Percentiles rank a stretch among this genome's conserved stretches.
Evolutionary conservation across 2,888 invertebrate genomes (phyloP).

Genomic region (Amphimallon solstitiale): DNA sequence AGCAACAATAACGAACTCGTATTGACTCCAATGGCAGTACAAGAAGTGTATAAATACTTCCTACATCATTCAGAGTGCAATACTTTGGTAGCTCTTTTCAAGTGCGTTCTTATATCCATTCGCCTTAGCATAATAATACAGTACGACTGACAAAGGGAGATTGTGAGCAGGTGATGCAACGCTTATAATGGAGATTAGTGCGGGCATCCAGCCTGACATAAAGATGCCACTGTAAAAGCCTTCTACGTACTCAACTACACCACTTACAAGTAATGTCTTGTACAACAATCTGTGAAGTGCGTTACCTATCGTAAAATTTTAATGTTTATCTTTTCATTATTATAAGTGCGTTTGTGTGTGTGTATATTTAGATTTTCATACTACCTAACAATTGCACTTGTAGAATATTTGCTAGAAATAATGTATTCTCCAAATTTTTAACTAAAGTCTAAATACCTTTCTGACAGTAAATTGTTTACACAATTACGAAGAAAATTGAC

Average conservation of each 20-base stretch:
- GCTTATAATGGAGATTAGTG: constrained; percentile 49
- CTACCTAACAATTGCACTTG: no score
- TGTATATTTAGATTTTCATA: no score
- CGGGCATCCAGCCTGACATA: constrained; percentile 38
- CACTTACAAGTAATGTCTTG: constrained; percentile 33
- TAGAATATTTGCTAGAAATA: no score
- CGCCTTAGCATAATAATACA: constrained; percentile 44
- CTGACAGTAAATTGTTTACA: no score
- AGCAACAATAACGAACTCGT: constrained; percentile 7
- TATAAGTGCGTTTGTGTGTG: background rate
- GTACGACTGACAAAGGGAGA: constrained; percentile 44
- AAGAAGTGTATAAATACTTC: constrained; percentile 23
- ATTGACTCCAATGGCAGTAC: constrained; percentile 10
- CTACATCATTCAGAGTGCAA: constrained; percentile 30
- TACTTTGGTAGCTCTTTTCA: constrained; percentile 35
- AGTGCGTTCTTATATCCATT: constrained; percentile 38
- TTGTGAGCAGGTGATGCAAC: constrained; percentile 50
- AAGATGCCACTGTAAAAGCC: constrained; percentile 41
- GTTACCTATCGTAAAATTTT: constrained; percentile 13
- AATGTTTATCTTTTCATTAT: constrained; percentile 7
- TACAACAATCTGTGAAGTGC: constrained; percentile 19
- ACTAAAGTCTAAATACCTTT: no score
- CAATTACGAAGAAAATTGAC: no score
- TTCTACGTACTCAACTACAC: constrained; percentile 30
- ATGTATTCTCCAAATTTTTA: no score